A percentile compares a stretch with the other conserved stretches of the same genome.
phyloP scores from a whole-genome alignment of 2,797 vertebrate genomes.

The Pseudotriccus pelzelni region DNA sequence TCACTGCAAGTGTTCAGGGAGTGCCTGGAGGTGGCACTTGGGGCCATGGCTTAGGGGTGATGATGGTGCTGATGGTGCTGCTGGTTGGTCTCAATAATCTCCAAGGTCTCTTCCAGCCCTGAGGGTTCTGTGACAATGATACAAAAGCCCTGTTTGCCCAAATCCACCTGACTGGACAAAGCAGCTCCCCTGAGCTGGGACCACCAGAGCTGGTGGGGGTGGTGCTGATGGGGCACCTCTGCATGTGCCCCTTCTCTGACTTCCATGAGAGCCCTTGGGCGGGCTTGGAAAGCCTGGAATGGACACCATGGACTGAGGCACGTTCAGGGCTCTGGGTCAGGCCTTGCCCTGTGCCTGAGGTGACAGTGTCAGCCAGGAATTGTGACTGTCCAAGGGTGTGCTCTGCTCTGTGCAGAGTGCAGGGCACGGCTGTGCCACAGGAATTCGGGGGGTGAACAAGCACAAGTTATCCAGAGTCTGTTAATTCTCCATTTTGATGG shows the following conservation, averaged over 20 bases:
- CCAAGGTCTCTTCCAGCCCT: background rate
- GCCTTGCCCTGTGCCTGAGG: background rate
- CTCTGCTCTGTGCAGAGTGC: background rate
- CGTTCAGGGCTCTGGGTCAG: rapidly evolving
- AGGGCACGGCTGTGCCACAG: background rate
- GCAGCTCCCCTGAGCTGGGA: background rate
- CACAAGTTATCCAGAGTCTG: background rate
- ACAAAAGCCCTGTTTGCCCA: background rate
- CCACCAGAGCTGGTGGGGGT: rapidly evolving
- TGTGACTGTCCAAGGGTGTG: background rate
- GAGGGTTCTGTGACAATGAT: background rate
- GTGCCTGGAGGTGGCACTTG: background rate
- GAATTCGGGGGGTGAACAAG: background rate
- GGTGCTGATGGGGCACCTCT: background rate
- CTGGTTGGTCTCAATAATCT: no score
- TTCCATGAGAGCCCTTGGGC: background rate
- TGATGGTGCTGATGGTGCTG: background rate
- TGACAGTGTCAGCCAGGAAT: background rate
- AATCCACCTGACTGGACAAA: rapidly evolving
- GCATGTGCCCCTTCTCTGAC: rapidly evolving
- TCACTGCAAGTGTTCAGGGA: background rate
- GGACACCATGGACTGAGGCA: rapidly evolving
- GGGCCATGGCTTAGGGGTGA: rapidly evolving
- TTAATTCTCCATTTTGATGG: background rate
- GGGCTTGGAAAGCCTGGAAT: background rate